These are phyloP conservation scores for Dolichotis patagonum DNA, from an alignment of 2,113 vertebrate genomes.

Conservation along the genomic window DNA sequence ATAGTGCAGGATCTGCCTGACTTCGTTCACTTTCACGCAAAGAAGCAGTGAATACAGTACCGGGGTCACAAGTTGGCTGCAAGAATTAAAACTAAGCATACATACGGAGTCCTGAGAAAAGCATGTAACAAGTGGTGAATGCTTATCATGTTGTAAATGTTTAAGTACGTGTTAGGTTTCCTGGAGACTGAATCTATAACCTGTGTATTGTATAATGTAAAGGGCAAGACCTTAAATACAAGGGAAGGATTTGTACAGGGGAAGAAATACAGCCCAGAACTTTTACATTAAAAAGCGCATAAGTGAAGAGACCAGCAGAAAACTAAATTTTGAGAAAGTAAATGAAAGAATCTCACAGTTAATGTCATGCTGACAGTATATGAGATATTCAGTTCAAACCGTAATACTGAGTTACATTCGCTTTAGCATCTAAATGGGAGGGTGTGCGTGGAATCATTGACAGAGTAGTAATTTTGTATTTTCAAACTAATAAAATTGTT, in stretches of 20 bases:
- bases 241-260: neutral
- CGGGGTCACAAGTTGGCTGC: neutral
- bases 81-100: constrained; percentile 43
- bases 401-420: constrained; percentile 6
- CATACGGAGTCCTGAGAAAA: neutral
- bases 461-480: constrained; percentile 31
- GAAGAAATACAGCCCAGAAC: neutral
- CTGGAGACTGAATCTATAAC: neutral
- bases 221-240: neutral
- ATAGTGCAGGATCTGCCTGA: neutral
- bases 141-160: neutral
- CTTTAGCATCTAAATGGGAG: neutral
- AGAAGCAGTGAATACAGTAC: neutral
- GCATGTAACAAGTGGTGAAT: neutral
- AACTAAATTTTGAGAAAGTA: neutral
- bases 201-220: neutral
- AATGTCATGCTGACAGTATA: neutral
- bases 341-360: neutral
- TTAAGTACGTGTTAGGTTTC: neutral
- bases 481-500: constrained; percentile 46
- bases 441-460: neutral
- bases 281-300: neutral
- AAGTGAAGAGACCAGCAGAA: neutral
- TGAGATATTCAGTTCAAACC: neutral
- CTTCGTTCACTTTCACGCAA: neutral